Conservation (phyloP, 2,113 vertebrate genomes). For the Gorsachius goisagi region DNA sequence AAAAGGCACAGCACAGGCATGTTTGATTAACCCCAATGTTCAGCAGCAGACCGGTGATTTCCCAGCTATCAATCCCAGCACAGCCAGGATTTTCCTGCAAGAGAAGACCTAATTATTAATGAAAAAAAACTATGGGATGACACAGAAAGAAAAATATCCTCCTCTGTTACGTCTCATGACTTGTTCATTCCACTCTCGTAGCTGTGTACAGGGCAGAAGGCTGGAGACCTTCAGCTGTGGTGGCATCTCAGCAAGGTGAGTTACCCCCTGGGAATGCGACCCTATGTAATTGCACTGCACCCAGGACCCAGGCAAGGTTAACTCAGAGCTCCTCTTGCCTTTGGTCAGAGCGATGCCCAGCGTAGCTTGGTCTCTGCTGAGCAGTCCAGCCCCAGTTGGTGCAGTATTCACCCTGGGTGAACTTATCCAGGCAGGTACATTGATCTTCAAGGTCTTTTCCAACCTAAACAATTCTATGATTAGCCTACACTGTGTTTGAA, state of each 20-base stretch:
- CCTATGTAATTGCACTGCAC: not conserved
- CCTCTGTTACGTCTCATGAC: not conserved
- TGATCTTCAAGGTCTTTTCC: too few species aligned
- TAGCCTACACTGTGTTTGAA: not conserved
- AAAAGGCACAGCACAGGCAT: not conserved
- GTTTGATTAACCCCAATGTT: not conserved
- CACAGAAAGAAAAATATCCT: not conserved
- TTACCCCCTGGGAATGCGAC: not conserved
- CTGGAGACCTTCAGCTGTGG: not conserved
- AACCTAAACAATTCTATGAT: too few species aligned
- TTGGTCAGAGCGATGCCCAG: not conserved
- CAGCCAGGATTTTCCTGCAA: not conserved
- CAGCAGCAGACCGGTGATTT: not conserved
- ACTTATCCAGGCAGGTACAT: not conserved
- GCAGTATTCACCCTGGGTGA: not conserved
- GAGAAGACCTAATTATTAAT: not conserved
- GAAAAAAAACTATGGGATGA: not conserved
- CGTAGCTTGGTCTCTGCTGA: not conserved
- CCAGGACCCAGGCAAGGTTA: not conserved
- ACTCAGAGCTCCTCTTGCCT: not conserved
- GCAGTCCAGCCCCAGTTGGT: too few species aligned
- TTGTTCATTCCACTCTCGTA: not conserved
- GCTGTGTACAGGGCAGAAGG: not conserved
- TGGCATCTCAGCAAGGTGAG: not conserved
- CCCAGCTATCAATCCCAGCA: not conserved